Conservation (phyloP, 2,888 invertebrate genomes). For the Xestobium rufovillosum region DNA sequence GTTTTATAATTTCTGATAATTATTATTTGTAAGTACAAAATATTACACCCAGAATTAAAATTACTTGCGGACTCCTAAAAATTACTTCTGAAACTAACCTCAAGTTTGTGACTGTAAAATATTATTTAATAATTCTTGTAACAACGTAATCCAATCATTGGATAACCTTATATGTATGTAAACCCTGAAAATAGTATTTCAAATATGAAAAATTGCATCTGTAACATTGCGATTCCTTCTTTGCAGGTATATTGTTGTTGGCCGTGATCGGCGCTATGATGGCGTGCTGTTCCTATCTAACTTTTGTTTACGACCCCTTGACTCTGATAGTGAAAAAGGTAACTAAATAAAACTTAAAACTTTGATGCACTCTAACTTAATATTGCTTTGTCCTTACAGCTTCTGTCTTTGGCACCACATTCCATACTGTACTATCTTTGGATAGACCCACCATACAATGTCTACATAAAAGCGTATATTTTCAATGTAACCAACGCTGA, state of each 20-base stretch:
- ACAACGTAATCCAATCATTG: too few relatives aligned
- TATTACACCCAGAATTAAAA: too few relatives aligned
- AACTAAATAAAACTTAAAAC: constrained; percentile 14
- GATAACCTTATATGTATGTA: too few relatives aligned
- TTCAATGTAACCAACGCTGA: constrained; percentile 77
- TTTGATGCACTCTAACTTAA: not conserved
- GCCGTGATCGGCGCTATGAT: constrained; percentile 36
- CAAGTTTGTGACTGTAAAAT: too few relatives aligned
- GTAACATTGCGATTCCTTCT: constrained; percentile 19
- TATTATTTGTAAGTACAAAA: too few relatives aligned
- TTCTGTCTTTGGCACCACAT: constrained; percentile 37
- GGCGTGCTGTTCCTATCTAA: constrained; percentile 34
- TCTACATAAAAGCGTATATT: constrained; percentile 59
- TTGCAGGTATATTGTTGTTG: constrained; percentile 35
- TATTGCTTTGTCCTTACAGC: constrained; percentile 20
- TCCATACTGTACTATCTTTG: constrained; percentile 56
- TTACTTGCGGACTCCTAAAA: too few relatives aligned
- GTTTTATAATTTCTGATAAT: too few relatives aligned
- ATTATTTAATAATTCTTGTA: too few relatives aligned
- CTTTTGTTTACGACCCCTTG: constrained; percentile 35
- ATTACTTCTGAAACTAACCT: too few relatives aligned
- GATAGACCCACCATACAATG: constrained; percentile 56
- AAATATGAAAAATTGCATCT: not conserved
- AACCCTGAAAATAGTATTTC: constrained; percentile 1
- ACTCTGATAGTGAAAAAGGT: constrained; percentile 34